Base-by-base conservation (phyloP, 2,888 invertebrate species). In the Metallyticus violacea region DNA sequence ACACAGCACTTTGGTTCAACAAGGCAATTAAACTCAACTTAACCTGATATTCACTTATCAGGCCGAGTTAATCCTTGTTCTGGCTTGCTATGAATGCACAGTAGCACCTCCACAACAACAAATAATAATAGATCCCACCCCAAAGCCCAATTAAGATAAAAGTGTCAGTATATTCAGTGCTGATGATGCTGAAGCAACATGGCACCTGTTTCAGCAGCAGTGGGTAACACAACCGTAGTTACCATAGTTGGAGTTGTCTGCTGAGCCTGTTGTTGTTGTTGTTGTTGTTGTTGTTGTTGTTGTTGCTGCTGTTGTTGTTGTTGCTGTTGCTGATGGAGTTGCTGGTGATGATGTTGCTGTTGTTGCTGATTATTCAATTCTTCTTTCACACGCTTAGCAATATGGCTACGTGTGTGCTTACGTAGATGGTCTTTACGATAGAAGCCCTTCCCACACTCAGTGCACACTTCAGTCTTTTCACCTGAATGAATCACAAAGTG, bases 401-500 rank as follows among this genome's bases (percentile, higher is more conserved):
- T 93, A 92, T 97, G 97, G 88, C 96, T 96, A 83, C 96, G 94
- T 26, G 96, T 94, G 91, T 97, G 97, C 91, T 97, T 97, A 90
- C 96, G 93, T 84, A 97, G 91, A 91, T 97, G 97, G 91, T 97
- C 97, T 90, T 96, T 96, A 85, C 96, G 93, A 91, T 96, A 96
- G 91, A 90, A 86, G 28, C 86, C 86, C 91, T 96, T 96, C 79
- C 96, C 96, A 90, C 96, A 96, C 90, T 96, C 95, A 76, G 93
- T 93, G 91, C 96, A 96, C 88, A 96, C 95, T 91, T 97, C 96
- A 6, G 96, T 96, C 92, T 97, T 97, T 91, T 96, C 95, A 76
- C 97, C 97, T 86, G 96, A 96, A 92, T 97, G 97, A 91, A 97
- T 97, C 89, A 97, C 96, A 89, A 95, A 95, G 92, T 97, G 97